Evolutionary conservation across 2,113 vertebrate genomes (phyloP).

Genomic region (Chionomys nivalis): DNA sequence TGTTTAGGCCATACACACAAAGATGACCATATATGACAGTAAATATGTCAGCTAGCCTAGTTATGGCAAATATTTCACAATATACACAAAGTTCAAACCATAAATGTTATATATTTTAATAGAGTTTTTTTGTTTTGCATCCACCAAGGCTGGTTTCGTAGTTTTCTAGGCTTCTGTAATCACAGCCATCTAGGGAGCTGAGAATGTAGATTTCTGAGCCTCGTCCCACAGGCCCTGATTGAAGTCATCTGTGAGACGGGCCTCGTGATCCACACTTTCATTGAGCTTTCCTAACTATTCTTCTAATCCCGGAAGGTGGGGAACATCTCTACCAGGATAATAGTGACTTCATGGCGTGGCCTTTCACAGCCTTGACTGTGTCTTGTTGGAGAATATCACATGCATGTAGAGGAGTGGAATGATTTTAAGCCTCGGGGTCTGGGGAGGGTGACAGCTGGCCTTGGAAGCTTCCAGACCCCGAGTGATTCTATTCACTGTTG

Average conservation of each 20-base stretch:
- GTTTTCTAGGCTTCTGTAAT: not conserved
- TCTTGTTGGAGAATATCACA: not conserved
- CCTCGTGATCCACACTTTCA: not conserved
- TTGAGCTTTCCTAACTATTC: not conserved
- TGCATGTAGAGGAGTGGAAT: not conserved
- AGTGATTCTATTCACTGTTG: not conserved
- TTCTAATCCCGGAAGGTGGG: not conserved
- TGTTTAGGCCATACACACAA: not conserved
- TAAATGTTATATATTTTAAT: not conserved
- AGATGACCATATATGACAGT: not conserved
- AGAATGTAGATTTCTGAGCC: not conserved
- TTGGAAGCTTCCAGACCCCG: not conserved
- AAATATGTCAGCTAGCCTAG: not conserved
- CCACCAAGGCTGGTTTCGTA: not conserved
- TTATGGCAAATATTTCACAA: not conserved
- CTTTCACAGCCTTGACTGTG: not conserved
- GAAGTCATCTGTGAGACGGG: not conserved
- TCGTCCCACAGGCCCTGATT: not conserved
- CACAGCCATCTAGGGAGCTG: not conserved
- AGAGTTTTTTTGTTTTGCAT: not conserved
- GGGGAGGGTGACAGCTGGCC: not conserved
- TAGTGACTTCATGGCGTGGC: not conserved
- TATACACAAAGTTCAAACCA: not conserved
- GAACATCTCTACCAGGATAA: not conserved
- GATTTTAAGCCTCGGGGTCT: not conserved